Percentiles rank a stretch among this genome's conserved stretches.
phyloP scores from a whole-genome alignment of 2,888 invertebrate species.

The Saturnia pavonia region DNA sequence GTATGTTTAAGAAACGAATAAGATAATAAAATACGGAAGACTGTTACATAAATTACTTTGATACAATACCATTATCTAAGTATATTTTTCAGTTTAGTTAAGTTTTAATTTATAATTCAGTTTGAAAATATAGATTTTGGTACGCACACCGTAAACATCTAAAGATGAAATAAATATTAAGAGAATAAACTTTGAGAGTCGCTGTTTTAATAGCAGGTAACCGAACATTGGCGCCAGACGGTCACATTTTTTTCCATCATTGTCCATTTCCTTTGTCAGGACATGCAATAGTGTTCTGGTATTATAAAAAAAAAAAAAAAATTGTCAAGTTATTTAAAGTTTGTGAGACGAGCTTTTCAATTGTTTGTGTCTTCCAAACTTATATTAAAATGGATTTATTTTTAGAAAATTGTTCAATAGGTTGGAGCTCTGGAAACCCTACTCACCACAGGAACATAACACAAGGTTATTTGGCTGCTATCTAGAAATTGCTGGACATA shows the following conservation, averaged over 20 bases:
- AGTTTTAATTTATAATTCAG: not conserved
- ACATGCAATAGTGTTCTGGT: conserved; percentile 20
- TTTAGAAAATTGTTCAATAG: not conserved
- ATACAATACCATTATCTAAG: too few species aligned
- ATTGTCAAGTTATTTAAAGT: not conserved
- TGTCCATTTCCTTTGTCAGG: conserved; percentile 42
- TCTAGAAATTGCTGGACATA: too few species aligned
- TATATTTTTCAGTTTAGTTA: not conserved
- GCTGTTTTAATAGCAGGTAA: conserved; percentile 48
- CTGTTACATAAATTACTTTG: too few species aligned
- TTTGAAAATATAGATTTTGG: not conserved
- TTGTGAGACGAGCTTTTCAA: not conserved
- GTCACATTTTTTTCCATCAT: conserved; percentile 51
- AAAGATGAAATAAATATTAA: not conserved
- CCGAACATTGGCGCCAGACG: conserved; percentile 62
- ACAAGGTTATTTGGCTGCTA: too few species aligned
- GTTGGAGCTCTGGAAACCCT: conserved; percentile 9
- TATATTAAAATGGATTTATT: not conserved
- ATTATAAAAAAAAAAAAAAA: not conserved
- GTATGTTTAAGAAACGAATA: too few species aligned
- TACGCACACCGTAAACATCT: not conserved
- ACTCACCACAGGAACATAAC: too few species aligned
- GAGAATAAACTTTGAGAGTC: conserved; percentile 43
- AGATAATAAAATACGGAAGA: too few species aligned
- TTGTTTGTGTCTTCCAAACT: not conserved